Evolutionary conservation across 2,888 invertebrate species (phyloP).

Genomic region (Cantharis flavilabris): DNA sequence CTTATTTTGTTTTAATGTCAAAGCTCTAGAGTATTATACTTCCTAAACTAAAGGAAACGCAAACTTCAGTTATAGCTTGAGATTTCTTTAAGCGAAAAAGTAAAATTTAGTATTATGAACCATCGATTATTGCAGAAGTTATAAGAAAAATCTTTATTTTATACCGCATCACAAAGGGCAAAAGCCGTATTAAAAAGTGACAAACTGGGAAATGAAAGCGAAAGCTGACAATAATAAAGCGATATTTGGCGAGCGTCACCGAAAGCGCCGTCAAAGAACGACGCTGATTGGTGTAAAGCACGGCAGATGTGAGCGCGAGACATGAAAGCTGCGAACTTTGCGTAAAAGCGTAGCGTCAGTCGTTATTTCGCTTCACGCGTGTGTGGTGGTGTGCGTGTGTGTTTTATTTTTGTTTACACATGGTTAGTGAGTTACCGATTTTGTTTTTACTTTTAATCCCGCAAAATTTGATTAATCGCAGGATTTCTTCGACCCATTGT

Average conservation of each 20-base stretch:
- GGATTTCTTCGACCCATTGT: background rate
- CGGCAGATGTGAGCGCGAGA: slow-evolving; percentile 55
- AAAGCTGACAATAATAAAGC: slow-evolving; percentile 29
- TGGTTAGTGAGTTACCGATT: slow-evolving; percentile 48
- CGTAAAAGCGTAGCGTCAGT: slow-evolving; percentile 50
- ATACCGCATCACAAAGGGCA: slow-evolving; percentile 5
- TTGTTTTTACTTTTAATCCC: slow-evolving; percentile 1
- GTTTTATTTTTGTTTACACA: slow-evolving; percentile 54
- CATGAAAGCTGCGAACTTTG: slow-evolving; percentile 53
- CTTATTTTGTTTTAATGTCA: background rate
- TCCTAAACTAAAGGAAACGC: background rate
- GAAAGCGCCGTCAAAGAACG: slow-evolving; percentile 24
- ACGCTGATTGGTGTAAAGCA: slow-evolving; percentile 51
- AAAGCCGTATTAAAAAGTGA: slow-evolving; percentile 23
- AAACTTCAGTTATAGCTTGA: background rate
- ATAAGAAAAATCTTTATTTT: slow-evolving; percentile 3
- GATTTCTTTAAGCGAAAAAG: background rate
- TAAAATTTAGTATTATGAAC: background rate
- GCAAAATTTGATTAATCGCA: background rate
- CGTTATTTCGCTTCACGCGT: slow-evolving; percentile 54
- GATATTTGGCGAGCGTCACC: slow-evolving; percentile 25
- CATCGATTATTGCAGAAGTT: slow-evolving; percentile 1
- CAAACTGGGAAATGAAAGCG: slow-evolving; percentile 30
- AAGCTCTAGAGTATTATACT: background rate
- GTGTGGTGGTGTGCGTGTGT: slow-evolving; percentile 53